Evolutionary conservation across 2,888 invertebrate species (phyloP), one percentile per base, ranked within the genome.

Genomic region (Cerastoderma edule): DNA sequence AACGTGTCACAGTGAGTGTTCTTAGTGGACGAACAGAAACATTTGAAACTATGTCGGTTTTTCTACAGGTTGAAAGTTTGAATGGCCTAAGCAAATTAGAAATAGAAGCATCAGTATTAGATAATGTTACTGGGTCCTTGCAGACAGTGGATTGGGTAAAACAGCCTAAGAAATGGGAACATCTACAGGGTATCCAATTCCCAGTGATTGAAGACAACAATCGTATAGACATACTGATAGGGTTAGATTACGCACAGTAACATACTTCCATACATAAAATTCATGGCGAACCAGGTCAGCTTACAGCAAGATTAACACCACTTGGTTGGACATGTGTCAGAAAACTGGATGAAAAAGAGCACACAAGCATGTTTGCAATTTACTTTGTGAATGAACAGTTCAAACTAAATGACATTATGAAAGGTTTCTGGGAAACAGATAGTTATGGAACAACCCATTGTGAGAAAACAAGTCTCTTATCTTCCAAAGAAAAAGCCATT

Each of bases 311-410:
- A 50, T 48, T 77, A 24, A 74, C 72, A 0, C 78, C 78, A 3
- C 64, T 83, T 19, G 78, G 77, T 22, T 83, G 77, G 83, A 82
- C 77, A n/a, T 76, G 76, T 53, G 67, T 77, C 19, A 69, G 74
- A 10, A 66, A 32, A 27, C 16, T 60, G 8, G n/a, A 46, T 46
- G 28, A n/a, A 6, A 2, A 60, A 10, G 22, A 32, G 2, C 33
- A 60, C 3, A n/a, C 33, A 32, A 27, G 28, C 16, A 13, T 32
- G 19, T 13, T 60, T 32, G 8, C 16, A 8, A 33, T 19, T n/a
- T 35, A 16, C 4, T 48, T 32, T 13, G 27, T 3, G 19, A 6
- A 27, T 6, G n/a, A 13, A 50, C 13, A 16, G 24, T 5, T 10
- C 1, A n/a, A 44, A 16, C n/a, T 30, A 27, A 32, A 56, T 16